Evolutionary conservation across 2,888 invertebrate species (phyloP).

Genomic region (Chirona hameri): DNA sequence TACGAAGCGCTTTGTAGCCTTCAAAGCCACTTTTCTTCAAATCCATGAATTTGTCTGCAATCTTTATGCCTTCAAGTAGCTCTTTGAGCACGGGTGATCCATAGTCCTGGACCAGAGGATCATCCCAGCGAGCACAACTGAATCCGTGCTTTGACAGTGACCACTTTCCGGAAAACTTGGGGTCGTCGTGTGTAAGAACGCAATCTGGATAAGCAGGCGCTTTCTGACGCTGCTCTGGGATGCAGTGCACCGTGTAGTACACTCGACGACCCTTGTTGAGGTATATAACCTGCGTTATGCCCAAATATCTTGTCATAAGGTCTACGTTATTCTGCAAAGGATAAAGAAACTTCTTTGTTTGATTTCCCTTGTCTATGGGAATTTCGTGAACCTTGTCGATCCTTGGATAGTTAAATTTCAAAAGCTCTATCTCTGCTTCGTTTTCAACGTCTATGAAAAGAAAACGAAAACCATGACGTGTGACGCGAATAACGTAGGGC

Average conservation of each 20-base stretch:
- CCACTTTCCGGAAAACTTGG: slow-evolving; percentile 11
- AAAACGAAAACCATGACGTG: neutral
- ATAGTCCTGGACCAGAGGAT: slow-evolving; percentile 8
- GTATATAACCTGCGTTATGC: neutral
- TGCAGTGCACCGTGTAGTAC: slow-evolving; percentile 12
- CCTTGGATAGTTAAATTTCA: neutral
- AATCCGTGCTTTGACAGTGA: neutral
- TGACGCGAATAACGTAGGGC: neutral
- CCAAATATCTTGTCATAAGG: neutral
- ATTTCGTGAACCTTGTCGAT: neutral
- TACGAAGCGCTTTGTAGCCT: neutral
- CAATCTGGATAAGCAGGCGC: neutral
- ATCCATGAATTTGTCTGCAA: neutral
- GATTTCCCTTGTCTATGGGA: neutral
- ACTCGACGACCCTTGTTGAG: neutral
- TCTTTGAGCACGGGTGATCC: neutral
- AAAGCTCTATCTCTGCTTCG: neutral
- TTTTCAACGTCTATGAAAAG: neutral
- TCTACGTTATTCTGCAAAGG: neutral
- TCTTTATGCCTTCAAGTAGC: neutral
- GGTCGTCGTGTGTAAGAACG: slow-evolving; percentile 24
- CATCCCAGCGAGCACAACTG: slow-evolving; percentile 13
- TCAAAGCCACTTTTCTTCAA: neutral
- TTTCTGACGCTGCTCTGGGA: neutral
- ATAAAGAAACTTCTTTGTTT: neutral